Conservation (phyloP, 2,888 invertebrate genomes). For the Pyralis farinalis region DNA sequence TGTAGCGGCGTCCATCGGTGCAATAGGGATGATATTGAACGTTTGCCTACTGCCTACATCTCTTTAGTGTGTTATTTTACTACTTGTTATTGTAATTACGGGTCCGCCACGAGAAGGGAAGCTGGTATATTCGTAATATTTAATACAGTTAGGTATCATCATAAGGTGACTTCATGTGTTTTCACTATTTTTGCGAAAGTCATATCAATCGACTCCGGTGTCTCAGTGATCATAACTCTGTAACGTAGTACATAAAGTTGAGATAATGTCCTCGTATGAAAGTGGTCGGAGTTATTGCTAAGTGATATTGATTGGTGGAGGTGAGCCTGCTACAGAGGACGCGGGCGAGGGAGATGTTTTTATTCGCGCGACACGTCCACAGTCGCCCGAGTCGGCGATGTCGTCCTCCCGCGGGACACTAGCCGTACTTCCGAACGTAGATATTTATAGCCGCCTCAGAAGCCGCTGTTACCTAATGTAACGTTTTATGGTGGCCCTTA, state of each 20-base stretch:
- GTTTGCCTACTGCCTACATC: too few relatives aligned
- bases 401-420: conserved; percentile 74
- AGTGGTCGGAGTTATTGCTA: conserved; percentile 60
- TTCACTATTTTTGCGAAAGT: too few relatives aligned
- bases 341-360: conserved; percentile 68
- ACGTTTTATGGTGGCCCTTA: conserved; percentile 79
- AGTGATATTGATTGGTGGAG: conserved; percentile 70
- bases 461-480: conserved; percentile 79
- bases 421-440: conserved; percentile 77
- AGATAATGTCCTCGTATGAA: conserved; percentile 53
- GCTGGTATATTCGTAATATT: too few relatives aligned
- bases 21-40: too few relatives aligned
- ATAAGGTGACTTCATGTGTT: too few relatives aligned
- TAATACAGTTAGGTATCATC: too few relatives aligned
- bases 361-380: conserved; percentile 75
- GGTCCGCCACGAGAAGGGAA: too few relatives aligned
- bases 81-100: too few relatives aligned
- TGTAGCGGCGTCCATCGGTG: too few relatives aligned
- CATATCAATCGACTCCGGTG: too few relatives aligned
- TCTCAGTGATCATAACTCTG: conserved; percentile 39
- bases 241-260: conserved; percentile 41
- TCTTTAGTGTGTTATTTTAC: too few relatives aligned
- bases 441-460: conserved; percentile 80
- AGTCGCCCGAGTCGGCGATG: conserved; percentile 58
- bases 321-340: conserved; percentile 39